Conservation (phyloP, 2,113 vertebrate genomes). For the Axis porcinus region DNA sequence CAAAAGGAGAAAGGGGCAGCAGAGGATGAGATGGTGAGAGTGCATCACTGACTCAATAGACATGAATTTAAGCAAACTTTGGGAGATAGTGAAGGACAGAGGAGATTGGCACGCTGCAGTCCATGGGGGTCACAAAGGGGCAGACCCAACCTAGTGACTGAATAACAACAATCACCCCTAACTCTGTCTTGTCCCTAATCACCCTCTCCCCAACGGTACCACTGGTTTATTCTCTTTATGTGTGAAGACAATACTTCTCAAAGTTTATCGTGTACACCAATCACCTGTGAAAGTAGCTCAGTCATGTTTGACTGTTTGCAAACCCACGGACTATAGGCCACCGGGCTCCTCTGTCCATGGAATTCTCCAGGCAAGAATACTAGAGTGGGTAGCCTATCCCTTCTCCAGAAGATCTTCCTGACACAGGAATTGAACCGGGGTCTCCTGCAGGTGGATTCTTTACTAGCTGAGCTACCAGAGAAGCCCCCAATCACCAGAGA, state of each 20-base stretch:
- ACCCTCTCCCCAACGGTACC: neutral
- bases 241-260: neutral
- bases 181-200: neutral
- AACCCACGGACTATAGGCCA: neutral
- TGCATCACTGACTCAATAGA: neutral
- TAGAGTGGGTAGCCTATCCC: neutral
- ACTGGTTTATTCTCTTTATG: neutral
- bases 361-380: neutral
- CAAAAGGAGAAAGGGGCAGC: neutral
- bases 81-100: neutral
- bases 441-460: neutral
- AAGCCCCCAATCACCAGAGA: neutral
- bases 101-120: neutral
- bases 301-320: neutral
- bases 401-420: neutral
- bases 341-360: rapidly evolving
- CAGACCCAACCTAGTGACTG: neutral
- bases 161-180: neutral
- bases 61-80: neutral
- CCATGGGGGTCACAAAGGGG: neutral
- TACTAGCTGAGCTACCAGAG: neutral
- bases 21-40: neutral
- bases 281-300: neutral
- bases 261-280: neutral
- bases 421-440: neutral